phyloP scores from a whole-genome alignment of 2,113 vertebrate genomes.

The Pithys albifrons region DNA sequence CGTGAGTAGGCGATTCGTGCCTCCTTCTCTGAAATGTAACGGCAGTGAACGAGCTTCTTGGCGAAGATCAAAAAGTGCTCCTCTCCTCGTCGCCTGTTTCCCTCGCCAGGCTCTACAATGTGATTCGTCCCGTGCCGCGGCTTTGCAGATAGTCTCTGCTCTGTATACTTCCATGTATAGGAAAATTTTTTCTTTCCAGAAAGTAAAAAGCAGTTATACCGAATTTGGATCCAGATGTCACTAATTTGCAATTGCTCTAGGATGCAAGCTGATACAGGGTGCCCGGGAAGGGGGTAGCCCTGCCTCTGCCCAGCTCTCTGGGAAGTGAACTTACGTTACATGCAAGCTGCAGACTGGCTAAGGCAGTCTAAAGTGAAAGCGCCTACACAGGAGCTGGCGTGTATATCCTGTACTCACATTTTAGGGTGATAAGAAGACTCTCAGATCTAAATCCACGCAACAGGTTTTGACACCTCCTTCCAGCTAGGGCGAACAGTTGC shows the following conservation, averaged over 20 bases:
- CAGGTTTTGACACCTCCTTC: constrained; percentile 32
- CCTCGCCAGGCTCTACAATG: background rate
- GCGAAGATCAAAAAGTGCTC: background rate
- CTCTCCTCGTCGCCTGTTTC: background rate
- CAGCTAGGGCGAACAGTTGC: background rate
- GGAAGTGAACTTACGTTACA: background rate
- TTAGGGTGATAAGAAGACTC: background rate
- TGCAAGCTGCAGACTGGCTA: background rate
- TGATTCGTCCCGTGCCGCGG: background rate
- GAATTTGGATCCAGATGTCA: constrained; percentile 41
- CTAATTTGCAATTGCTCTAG: constrained; percentile 30
- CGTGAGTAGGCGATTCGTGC: background rate
- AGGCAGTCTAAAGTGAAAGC: constrained; percentile 31
- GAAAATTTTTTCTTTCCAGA: background rate
- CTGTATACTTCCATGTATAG: background rate
- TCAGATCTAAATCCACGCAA: constrained; percentile 20
- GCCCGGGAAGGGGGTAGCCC: background rate
- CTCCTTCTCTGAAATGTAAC: background rate
- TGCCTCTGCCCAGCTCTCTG: background rate
- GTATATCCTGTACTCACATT: background rate
- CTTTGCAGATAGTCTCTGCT: background rate
- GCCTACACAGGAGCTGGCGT: background rate
- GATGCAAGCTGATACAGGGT: constrained; percentile 4
- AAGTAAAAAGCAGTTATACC: constrained; percentile 17
- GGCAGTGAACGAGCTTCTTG: background rate